phyloP scores from a whole-genome alignment of 1,140 invertebrate species.

The Cydia pomonella region DNA sequence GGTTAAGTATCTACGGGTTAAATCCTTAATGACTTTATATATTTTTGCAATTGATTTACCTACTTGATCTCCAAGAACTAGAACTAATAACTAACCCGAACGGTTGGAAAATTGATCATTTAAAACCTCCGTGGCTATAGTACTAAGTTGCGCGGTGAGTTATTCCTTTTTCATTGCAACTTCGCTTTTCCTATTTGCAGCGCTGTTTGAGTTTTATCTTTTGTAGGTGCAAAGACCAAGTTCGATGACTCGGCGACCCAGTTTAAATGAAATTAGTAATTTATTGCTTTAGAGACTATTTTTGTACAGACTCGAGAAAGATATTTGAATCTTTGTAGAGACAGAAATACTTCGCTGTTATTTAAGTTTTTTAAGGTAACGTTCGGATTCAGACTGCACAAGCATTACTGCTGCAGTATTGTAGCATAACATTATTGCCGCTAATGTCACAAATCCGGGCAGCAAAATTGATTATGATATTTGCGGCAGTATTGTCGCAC shows the following conservation, averaged over 20 bases:
- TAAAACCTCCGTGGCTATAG: not conserved
- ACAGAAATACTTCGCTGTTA: not conserved
- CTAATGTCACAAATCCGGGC: too few species aligned
- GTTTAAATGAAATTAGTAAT: slow-evolving; percentile 9
- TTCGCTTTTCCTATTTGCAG: slow-evolving; percentile 8
- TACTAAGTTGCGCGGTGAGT: slow-evolving; percentile 1
- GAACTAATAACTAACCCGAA: not conserved
- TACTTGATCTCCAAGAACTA: too few species aligned
- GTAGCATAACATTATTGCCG: too few species aligned
- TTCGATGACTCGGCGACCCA: slow-evolving; percentile 2
- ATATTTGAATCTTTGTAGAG: not conserved
- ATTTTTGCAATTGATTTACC: too few species aligned
- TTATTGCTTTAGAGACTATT: not conserved
- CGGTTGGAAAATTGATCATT: not conserved
- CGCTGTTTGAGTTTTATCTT: slow-evolving; percentile 17
- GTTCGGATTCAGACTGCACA: too few species aligned
- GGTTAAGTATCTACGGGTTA: too few species aligned
- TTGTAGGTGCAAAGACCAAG: slow-evolving; percentile 21
- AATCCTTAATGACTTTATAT: too few species aligned
- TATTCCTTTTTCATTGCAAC: slow-evolving; percentile 29
- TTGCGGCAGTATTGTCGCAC: too few species aligned
- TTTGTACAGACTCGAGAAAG: not conserved
- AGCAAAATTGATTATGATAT: too few species aligned
- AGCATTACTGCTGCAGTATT: too few species aligned
- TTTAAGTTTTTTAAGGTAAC: not conserved